Evolutionary conservation across 2,113 vertebrate species (phyloP), one percentile per base, ranked within the genome.

Genomic region (Scomber japonicus): DNA sequence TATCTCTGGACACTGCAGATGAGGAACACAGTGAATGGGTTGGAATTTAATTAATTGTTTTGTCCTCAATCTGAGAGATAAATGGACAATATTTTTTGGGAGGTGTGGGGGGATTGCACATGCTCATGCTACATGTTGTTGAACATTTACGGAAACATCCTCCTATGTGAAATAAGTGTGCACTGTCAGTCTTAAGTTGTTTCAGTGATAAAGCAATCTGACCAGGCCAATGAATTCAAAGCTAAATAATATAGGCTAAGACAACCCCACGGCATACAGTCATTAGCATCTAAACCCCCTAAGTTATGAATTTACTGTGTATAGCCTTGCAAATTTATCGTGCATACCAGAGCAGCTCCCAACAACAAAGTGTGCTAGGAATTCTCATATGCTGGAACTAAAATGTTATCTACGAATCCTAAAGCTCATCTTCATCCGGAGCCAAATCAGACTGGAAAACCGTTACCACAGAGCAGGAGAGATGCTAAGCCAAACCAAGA

Each of bases 41-140:
- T 71, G 60, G 75, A 9, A 72, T 79, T 86, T 78, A 81, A 87
- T 86, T 82, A 87, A 84, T 82, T 86, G 78, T 69, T 79, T 74
- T 86, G 80, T 85, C 67, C 78, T 71, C 73, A 84, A 66, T 80
- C 72, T 75, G 46, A 31, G 45, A 82, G 90, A 87, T 83, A 71
- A 85, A 80, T 74, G 62, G 61, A 69, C 35, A 5, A 78, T 83
- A 60, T 51, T 67, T 81, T 44, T 73, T 40, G 35, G 16, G 27
- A 70, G 16, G 68, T 31, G 50, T 67, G 16, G 51, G 63, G n/a
- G 13, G 44, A 44, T 60, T 53, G 66, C 56, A 77, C 21, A 17
- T 51, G 21, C 54, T 45, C 0, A 44, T 7, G 11, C 40, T 65
- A 15, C 4, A 19, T 50, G 59, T 19, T 44, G 44, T 53, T 19